phyloP scores from a whole-genome alignment of 2,888 invertebrate genomes.

The Drosophila barbarae region DNA sequence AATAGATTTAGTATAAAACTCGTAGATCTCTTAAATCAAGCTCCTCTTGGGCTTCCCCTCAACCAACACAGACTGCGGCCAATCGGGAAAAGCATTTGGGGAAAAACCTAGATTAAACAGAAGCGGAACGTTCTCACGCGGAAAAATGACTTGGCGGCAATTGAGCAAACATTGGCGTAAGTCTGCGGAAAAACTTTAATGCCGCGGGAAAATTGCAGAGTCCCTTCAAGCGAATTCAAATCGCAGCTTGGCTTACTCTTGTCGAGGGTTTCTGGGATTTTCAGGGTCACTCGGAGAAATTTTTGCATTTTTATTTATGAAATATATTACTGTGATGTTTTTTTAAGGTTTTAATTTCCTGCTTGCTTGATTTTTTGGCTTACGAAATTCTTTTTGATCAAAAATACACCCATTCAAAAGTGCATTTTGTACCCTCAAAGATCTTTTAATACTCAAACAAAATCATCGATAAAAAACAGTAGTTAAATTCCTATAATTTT shows the following conservation, averaged over 20 bases:
- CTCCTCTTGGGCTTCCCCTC: not conserved
- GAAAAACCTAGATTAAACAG: conserved; percentile 27
- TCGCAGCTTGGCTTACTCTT: conserved; percentile 3
- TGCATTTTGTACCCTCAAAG: not conserved
- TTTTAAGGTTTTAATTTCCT: not conserved
- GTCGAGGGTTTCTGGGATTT: not conserved
- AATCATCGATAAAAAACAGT: not conserved
- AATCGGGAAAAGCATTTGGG: conserved; percentile 45
- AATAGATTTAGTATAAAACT: not conserved
- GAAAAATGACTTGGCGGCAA: conserved; percentile 55
- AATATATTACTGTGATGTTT: not conserved
- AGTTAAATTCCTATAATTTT: not conserved
- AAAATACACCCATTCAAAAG: not conserved
- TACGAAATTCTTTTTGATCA: not conserved
- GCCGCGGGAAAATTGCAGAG: not conserved
- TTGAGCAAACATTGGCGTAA: conserved; percentile 35
- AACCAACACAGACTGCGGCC: not conserved
- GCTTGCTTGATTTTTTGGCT: not conserved
- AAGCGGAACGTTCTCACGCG: conserved; percentile 31
- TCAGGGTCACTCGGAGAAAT: no score
- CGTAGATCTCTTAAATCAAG: not conserved
- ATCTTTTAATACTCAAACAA: not conserved
- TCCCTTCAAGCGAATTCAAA: conserved; percentile 13
- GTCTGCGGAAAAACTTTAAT: conserved; percentile 3
- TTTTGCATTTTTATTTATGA: not conserved